Conservation (phyloP, 2,113 vertebrate genomes). For the Uria lomvia region DNA sequence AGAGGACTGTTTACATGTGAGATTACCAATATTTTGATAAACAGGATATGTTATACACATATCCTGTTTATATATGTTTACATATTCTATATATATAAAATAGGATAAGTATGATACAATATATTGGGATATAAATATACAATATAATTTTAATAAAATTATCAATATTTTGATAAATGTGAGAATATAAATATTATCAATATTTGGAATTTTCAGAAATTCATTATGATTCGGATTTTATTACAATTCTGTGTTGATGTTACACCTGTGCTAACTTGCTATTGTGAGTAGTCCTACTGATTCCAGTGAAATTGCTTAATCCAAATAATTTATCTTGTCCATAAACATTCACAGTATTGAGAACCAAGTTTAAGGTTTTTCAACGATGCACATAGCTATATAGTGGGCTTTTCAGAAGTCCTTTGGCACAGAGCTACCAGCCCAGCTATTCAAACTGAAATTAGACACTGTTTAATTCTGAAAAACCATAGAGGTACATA, state of each 20-base stretch:
- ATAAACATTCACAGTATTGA: not conserved
- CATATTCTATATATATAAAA: not conserved
- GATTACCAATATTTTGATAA: not conserved
- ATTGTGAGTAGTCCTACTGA: not conserved
- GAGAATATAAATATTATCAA: not conserved
- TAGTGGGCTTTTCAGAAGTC: not conserved
- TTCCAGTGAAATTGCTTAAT: not conserved
- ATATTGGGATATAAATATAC: not conserved
- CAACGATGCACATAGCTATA: not conserved
- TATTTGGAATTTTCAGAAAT: not conserved
- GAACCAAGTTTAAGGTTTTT: not conserved
- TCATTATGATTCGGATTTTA: not conserved
- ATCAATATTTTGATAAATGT: not conserved
- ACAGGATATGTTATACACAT: not conserved
- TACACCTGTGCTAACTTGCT: not conserved
- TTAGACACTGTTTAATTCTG: not conserved
- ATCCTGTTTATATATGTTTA: not conserved
- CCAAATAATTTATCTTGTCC: not conserved
- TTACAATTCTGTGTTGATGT: not conserved
- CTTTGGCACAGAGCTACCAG: not conserved
- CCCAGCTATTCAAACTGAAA: not conserved
- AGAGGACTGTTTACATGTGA: not conserved
- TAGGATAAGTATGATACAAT: not conserved
- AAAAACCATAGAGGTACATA: not conserved
- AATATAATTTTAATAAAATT: not conserved